Conservation (phyloP, 2,113 vertebrate species). For the Pleuronectes platessa region DNA sequence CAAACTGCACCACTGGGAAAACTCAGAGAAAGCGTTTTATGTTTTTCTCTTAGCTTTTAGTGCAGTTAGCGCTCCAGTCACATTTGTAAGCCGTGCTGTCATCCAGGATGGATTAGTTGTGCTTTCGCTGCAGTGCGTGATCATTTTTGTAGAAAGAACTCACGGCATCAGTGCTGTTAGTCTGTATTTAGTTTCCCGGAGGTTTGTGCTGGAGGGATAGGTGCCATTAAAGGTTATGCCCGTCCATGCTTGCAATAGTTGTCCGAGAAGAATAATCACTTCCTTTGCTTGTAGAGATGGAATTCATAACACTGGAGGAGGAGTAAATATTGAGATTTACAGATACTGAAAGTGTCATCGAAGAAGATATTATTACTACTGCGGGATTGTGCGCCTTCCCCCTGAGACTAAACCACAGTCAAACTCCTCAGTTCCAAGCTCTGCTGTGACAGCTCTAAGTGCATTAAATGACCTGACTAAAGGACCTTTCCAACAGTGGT, state of each 20-base stretch:
- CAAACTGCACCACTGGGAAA: constrained; percentile 17
- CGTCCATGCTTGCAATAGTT: constrained; percentile 26
- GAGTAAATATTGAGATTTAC: constrained; percentile 36
- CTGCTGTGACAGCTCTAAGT: background rate
- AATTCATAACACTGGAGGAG: constrained; percentile 31
- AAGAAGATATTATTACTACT: background rate
- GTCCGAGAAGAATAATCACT: constrained; percentile 16
- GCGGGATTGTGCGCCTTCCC: background rate
- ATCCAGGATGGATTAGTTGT: constrained; percentile 30
- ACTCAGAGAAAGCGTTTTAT: background rate
- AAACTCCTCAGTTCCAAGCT: background rate
- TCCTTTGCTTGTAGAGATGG: constrained; percentile 21
- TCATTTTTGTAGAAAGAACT: constrained; percentile 15
- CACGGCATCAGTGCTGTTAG: constrained; percentile 12
- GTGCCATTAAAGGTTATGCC: constrained; percentile 19
- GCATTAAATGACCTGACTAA: background rate
- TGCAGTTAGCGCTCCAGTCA: constrained; percentile 4
- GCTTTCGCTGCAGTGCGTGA: constrained; percentile 18
- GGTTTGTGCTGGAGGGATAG: constrained; percentile 1
- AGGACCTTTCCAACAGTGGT: background rate
- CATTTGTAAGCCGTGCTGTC: constrained; percentile 1
- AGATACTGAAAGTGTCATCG: background rate
- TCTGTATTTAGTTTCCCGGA: constrained; percentile 26
- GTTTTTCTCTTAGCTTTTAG: constrained; percentile 21
- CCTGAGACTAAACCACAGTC: background rate